Evolutionary conservation across 2,113 vertebrate species (phyloP), one percentile per base, ranked within the genome.

Genomic region (Oophaga pumilio): DNA sequence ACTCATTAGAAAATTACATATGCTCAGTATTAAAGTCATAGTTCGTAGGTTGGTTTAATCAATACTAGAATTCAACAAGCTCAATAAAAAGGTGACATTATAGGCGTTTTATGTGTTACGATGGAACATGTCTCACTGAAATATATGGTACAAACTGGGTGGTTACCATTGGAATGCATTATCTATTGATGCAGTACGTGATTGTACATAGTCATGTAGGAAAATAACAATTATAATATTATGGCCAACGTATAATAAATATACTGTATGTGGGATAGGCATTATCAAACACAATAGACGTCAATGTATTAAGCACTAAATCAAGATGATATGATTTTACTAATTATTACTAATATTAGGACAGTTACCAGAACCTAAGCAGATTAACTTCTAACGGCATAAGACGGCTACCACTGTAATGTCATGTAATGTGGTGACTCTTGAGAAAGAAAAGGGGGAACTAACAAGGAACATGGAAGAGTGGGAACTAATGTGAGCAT

Each of bases 401-500:
- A 74, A 74, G 71, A 22, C 12, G 17, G 33, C 71, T 74, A 73
- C 49, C 69, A 73, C 20, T 73, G 33, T 73, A 49, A 73, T 71
- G 33, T 73, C 18, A 73, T 71, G 68, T 28, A 73, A 73, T 20
- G 33, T 74, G 18, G 53, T 80, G 77, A 80, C 77, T 68, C 59
- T 50, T 4, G 50, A 68, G 53, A 22, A 50, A 66, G 80, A n/a
- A 49, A 24, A 83, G 14, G 12, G 43, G 18, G 26, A 26, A 53
- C 43, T 50, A 82, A 52, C 81, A 68, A 50, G 22, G 71, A 78
- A 49, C 43, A 68, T 69, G 50, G 62, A 20, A 74, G 68, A 62
- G 26, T 20, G 57, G 12, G 43, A 92, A 89, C 88, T 90, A 90
- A 89, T 85, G 22, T 13, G 90, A 88, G 89, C 88, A 88, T 56